Conservation (phyloP, 2,888 invertebrate genomes). For the Stratiomys singularior region DNA sequence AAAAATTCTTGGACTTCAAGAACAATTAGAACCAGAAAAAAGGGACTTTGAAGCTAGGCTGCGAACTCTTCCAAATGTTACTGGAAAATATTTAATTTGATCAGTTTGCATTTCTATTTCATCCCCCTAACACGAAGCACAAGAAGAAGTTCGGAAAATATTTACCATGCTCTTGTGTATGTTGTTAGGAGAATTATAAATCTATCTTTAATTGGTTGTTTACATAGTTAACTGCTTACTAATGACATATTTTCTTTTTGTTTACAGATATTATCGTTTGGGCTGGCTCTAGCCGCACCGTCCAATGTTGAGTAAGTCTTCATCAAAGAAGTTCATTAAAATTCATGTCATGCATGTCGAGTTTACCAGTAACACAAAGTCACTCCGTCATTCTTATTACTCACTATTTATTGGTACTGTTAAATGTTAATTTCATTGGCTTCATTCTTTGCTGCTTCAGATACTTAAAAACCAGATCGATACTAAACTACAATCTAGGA, state of each 20-base stretch:
- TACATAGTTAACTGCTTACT: neutral
- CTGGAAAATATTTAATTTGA: too few relatives aligned
- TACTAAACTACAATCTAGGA: neutral
- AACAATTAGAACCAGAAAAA: too few relatives aligned
- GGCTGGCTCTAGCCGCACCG: slow-evolving; percentile 12
- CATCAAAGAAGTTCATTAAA: neutral
- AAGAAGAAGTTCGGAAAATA: too few relatives aligned
- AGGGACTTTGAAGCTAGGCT: too few relatives aligned
- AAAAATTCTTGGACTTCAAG: too few relatives aligned
- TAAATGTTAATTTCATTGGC: neutral
- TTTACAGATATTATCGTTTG: slow-evolving; percentile 30
- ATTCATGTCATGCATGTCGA: slow-evolving; percentile 22
- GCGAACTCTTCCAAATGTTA: too few relatives aligned
- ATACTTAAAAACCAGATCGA: neutral
- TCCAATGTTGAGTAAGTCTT: slow-evolving; percentile 42
- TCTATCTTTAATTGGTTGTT: neutral
- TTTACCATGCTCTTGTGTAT: too few relatives aligned
- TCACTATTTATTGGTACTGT: slow-evolving; percentile 11
- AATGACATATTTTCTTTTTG: slow-evolving; percentile 17
- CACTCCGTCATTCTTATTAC: neutral
- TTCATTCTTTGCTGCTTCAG: slow-evolving; percentile 15
- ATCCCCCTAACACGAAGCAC: too few relatives aligned
- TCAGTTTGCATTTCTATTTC: too few relatives aligned
- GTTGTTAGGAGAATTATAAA: neutral
- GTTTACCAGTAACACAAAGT: neutral